Conservation (phyloP, 2,113 vertebrate species). For the Leucosticte australis region DNA sequence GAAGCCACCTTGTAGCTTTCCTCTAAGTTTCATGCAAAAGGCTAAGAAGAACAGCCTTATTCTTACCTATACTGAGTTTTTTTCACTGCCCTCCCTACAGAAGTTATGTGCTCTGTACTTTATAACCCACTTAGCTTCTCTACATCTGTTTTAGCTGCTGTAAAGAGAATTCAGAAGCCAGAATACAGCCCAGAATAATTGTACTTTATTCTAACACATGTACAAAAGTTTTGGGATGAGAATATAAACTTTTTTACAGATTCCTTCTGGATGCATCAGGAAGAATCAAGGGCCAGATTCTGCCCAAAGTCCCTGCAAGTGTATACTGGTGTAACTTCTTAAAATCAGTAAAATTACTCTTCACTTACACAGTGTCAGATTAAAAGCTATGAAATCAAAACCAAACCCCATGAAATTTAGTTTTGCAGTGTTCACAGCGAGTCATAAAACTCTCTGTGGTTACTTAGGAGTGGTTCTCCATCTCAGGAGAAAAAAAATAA, state of each 20-base stretch:
- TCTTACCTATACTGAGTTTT: background rate
- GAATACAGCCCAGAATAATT: background rate
- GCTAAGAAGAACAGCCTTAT: background rate
- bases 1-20: background rate
- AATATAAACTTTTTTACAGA: background rate
- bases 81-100: background rate
- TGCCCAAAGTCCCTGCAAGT: background rate
- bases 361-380: background rate
- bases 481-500: background rate
- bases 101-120: background rate
- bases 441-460: background rate
- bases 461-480: background rate
- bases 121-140: background rate
- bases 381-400: slow-evolving; percentile 13
- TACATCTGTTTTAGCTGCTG: background rate
- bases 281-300: background rate
- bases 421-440: background rate
- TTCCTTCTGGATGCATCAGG: background rate
- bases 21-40: background rate
- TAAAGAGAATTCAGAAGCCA: background rate
- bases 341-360: background rate
- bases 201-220: background rate
- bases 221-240: background rate
- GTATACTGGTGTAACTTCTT: background rate
- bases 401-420: background rate